These are phyloP conservation scores for Melanargia galathea DNA, from an alignment of 2,888 invertebrate genomes.

Conservation along the genomic window DNA sequence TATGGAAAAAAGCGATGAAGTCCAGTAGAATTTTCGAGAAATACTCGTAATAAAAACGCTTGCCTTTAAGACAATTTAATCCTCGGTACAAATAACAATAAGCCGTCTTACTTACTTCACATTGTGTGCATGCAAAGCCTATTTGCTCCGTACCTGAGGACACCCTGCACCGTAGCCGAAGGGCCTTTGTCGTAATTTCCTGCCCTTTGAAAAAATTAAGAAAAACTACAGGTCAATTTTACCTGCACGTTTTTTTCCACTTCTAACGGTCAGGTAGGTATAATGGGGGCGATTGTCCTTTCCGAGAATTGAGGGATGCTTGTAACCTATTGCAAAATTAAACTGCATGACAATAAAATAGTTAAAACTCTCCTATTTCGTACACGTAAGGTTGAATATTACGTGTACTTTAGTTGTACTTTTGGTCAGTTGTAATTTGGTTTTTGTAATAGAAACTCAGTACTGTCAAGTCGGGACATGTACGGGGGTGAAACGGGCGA, in stretches of 20 bases:
- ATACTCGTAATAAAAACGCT: neutral
- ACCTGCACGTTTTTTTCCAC: constrained; percentile 55
- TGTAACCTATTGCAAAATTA: constrained; percentile 50
- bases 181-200: constrained; percentile 70
- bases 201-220: constrained; percentile 57
- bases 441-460: constrained; percentile 34
- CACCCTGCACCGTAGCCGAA: constrained; percentile 52
- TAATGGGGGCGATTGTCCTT: constrained; percentile 53
- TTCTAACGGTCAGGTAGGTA: constrained; percentile 57
- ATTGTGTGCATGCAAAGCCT: constrained; percentile 22
- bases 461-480: constrained; percentile 42
- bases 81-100: constrained; percentile 27
- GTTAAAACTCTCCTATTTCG: constrained; percentile 37
- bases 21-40: constrained; percentile 7
- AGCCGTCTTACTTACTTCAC: constrained; percentile 3
- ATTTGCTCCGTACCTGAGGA: constrained; percentile 33
- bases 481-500: constrained; percentile 41
- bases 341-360: constrained; percentile 27
- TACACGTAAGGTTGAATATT: constrained; percentile 46
- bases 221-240: constrained; percentile 62
- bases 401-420: constrained; percentile 12
- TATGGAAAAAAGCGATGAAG: neutral
- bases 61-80: constrained; percentile 20
- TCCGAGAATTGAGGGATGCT: constrained; percentile 52
- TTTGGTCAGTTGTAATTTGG: constrained; percentile 23